These are phyloP conservation scores for Eolophus roseicapilla DNA, from an alignment of 2,113 vertebrate species.

Conservation along the genomic window DNA sequence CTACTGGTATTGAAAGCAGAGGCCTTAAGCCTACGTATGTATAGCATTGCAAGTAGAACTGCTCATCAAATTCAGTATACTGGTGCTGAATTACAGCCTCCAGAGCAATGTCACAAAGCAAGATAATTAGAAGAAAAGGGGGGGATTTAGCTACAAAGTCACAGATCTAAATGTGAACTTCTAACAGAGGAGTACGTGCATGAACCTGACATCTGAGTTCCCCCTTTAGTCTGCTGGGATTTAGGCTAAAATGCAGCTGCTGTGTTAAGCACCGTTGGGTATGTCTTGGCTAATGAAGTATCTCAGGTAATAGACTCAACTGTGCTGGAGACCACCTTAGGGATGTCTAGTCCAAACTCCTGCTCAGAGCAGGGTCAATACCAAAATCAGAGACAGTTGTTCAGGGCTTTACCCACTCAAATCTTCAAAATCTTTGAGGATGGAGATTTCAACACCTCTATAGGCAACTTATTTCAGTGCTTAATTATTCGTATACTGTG, in stretches of 20 bases:
- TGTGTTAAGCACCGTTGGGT: rapidly evolving
- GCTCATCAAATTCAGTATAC: not conserved
- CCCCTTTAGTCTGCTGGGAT: not conserved
- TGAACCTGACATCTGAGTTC: not conserved
- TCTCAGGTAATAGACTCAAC: rapidly evolving
- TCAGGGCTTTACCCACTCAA: not conserved
- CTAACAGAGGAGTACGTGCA: not conserved
- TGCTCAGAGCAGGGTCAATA: not conserved
- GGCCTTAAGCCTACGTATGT: not conserved
- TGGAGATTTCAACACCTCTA: not conserved
- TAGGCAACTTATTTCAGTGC: not conserved
- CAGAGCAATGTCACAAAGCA: not conserved
- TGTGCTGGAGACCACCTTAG: not conserved
- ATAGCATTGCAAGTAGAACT: not conserved
- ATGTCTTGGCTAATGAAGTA: not conserved
- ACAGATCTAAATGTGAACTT: not conserved
- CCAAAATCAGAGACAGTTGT: not conserved
- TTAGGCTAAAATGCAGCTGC: not conserved
- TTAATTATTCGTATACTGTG: not conserved
- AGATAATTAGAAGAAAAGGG: not conserved
- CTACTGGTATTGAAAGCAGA: not conserved
- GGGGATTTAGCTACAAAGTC: not conserved
- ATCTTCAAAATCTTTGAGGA: not conserved
- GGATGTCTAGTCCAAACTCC: not conserved
- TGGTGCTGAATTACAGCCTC: not conserved